Evolutionary conservation across 2,888 invertebrate genomes (phyloP).

Genomic region (Cacoxenus indagator): DNA sequence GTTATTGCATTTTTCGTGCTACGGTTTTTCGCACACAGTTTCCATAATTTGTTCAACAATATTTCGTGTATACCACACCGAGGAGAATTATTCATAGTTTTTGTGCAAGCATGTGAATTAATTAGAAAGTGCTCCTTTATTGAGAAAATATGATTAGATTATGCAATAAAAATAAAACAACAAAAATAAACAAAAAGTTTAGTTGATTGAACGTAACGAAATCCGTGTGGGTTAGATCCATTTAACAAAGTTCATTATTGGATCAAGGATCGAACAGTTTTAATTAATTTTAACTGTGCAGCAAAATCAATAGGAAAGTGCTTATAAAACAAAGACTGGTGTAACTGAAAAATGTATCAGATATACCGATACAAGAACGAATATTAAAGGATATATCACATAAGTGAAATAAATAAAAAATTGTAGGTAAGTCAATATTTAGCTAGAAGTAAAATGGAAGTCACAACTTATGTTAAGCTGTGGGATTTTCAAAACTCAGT

Average conservation of each 20-base stretch:
- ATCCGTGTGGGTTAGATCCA: neutral
- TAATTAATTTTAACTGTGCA: too few species aligned
- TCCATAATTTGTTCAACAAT: neutral
- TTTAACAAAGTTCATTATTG: slow-evolving; percentile 33
- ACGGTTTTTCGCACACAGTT: neutral
- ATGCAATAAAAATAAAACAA: neutral
- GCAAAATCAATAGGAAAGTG: too few species aligned
- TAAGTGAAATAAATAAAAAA: too few species aligned
- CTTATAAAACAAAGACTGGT: too few species aligned
- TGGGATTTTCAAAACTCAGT: too few species aligned
- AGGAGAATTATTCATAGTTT: neutral
- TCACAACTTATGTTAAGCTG: too few species aligned
- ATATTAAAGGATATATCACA: too few species aligned
- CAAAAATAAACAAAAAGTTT: neutral
- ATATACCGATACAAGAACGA: too few species aligned
- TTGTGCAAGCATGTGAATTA: slow-evolving; percentile 7
- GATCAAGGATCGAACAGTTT: too few species aligned
- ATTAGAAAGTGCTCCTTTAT: slow-evolving; percentile 13
- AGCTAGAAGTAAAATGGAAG: too few species aligned
- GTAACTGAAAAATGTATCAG: too few species aligned
- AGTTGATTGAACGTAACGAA: neutral
- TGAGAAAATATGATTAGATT: neutral
- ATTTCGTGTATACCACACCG: neutral
- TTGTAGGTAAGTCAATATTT: too few species aligned
- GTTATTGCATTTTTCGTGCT: neutral